A percentile compares a stretch with the other conserved stretches of the same genome.
phyloP scores from a whole-genome alignment of 2,888 invertebrate species.

The Chalcosyrphus nemorum region DNA sequence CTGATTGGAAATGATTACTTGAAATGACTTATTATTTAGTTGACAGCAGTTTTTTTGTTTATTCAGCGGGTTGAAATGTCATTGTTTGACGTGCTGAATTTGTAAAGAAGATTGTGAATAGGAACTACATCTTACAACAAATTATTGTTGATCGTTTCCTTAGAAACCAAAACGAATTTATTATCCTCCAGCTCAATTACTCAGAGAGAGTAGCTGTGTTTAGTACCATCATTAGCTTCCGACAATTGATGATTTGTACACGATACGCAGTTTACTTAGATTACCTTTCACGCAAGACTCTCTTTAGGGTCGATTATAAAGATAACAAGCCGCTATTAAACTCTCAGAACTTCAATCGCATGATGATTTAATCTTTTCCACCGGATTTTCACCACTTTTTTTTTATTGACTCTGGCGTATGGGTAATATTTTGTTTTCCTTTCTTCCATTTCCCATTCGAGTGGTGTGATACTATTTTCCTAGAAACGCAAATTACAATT shows the following conservation, averaged over 20 bases:
- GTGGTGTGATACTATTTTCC: slow-evolving; percentile 19
- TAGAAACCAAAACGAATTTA: not conserved
- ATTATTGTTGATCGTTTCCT: not conserved
- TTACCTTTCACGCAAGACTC: not conserved
- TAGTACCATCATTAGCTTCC: not conserved
- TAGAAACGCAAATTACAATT: not conserved
- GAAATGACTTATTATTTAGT: too few relatives aligned
- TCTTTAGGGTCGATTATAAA: not conserved
- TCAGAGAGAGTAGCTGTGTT: not conserved
- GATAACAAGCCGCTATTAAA: not conserved
- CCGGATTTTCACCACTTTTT: too few relatives aligned
- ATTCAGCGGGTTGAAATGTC: too few relatives aligned
- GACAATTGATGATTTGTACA: not conserved
- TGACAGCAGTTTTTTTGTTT: too few relatives aligned
- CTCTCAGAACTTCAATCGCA: not conserved
- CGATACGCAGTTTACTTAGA: not conserved
- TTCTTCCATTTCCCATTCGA: not conserved
- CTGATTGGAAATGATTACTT: too few relatives aligned
- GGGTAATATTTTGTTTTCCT: slow-evolving; percentile 5
- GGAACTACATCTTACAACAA: too few relatives aligned
- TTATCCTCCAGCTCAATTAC: not conserved
- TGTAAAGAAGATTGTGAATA: too few relatives aligned
- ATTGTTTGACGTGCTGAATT: too few relatives aligned
- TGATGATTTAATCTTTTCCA: not conserved
- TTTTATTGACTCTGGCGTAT: slow-evolving; percentile 38